Evolutionary conservation across 2,113 vertebrate species (phyloP), one percentile per base, ranked within the genome.

Genomic region (Tichodroma muraria): DNA sequence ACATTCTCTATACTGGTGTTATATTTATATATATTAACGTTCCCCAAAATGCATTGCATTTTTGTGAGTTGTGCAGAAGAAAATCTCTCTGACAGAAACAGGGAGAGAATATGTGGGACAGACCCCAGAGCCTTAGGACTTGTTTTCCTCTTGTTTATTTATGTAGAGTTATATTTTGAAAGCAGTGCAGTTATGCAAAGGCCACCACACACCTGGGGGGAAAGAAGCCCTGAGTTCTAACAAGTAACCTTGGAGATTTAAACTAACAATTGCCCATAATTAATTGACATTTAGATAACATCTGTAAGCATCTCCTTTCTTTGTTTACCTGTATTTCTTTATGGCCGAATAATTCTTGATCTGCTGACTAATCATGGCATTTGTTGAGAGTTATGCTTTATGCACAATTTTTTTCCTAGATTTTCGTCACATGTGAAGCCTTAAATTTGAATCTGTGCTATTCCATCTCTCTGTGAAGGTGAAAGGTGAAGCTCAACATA

Each of bases 111-210:
- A 84, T 49, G 45, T 76, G 79, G 53, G 66, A 68, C 70, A 85
- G 65, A 86, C 35, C 42, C 35, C 61, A 71, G 47, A 78, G 81
- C 61, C 54, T 89, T 45, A 78, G 60, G 44, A 64, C 57, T 85
- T 85, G 61, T 88, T 91, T 91, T 71, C 37, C 33, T 93, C 30
- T 63, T 80, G 47, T 88, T 93, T 95, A 66, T 92, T 95, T 84
- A 79, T 71, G 19, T 38, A 37, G 35, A 76, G 30, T 84, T 89
- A 5, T 12, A 52, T 71, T 94, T 78, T 81, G n/a, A 78, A 93
- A 84, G 47, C 61, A 75, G 38, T 33, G 45, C 50, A 23, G 50
- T 89, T 93, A 65, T 5, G 13, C 71, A 59, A 94, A 88, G 44
- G 31, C 27, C 64, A 44, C 42, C 72, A 33, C 19, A 28, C 28